Evolutionary conservation across 1,140 invertebrate species (phyloP), one percentile per base, ranked within the genome.

Genomic region (Solenopsis fugax): DNA sequence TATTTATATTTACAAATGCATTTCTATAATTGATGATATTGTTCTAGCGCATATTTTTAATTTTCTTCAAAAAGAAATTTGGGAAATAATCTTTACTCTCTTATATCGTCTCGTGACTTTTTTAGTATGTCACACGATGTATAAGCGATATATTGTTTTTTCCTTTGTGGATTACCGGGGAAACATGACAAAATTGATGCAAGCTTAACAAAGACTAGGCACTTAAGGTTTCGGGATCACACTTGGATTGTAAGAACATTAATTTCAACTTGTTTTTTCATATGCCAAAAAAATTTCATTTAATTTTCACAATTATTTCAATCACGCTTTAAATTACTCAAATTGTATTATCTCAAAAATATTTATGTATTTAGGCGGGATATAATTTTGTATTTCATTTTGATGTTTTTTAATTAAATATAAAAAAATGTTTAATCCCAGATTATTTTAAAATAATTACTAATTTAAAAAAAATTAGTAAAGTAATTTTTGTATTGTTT

Each of bases 141-240:
- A 48, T 56, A 71, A 45, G 13, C 16, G 24, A 72, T 58, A 58
- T 18, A 65, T 41, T 72, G 16, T 50, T 41, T 13, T 76, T 18
- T 34, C 29, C 24, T 80, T 12, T 52, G 50, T 77, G 65, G 29
- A 86, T 60, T 80, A 87, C 37, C 78, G n/a, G 72, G 69, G 71
- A 67, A 75, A 81, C 71, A 76, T 65, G 80, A 92, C 48, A 73
- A 80, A 65, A 71, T 85, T 21, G 48, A 69, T 87, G 62, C 82
- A 87, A 91, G 87, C 87, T 92, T 90, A 88, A 90, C 78, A 93
- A 92, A 89, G 93, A 94, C 93, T 94, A 94, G 93, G 92, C 89
- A 93, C 88, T 93, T 87, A 90, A 93, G 89, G 88, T 88, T 92
- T 90, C 81, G 34, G 60, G 52, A 90, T 87, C 60, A 78, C 73